Conservation (phyloP, 2,797 vertebrate species). For the Emys orbicularis region DNA sequence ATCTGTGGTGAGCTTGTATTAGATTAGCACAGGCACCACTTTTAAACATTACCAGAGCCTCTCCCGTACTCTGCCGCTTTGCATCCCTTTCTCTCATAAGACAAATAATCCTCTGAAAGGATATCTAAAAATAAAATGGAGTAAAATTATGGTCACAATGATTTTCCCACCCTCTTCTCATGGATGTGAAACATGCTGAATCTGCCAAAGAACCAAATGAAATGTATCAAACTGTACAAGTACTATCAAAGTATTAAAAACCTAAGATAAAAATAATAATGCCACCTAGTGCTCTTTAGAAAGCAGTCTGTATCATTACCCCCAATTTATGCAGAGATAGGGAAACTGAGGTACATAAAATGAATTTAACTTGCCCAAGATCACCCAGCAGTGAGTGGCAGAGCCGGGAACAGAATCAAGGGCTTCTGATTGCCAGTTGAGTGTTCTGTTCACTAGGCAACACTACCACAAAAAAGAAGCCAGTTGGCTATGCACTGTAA, state of each 20-base stretch:
- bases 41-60: constrained; percentile 74
- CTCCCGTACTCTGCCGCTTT: constrained; percentile 38
- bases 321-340: neutral
- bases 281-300: neutral
- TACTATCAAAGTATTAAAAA: neutral
- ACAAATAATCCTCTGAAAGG: constrained; percentile 56
- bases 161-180: constrained; percentile 2
- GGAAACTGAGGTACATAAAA: neutral
- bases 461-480: neutral
- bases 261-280: neutral
- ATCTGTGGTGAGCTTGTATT: constrained; percentile 64
- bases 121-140: constrained; percentile 51
- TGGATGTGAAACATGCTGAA: neutral
- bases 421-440: neutral
- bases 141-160: neutral
- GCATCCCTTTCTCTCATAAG: constrained; percentile 37
- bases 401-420: neutral
- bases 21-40: constrained; percentile 68
- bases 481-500: neutral
- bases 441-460: neutral
- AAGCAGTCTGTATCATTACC: neutral
- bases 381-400: neutral
- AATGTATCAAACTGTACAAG: neutral
- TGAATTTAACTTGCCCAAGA: neutral
- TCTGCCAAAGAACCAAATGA: neutral